These are phyloP conservation scores for Eubasilissa regina DNA, from an alignment of 1,140 invertebrate genomes.

Conservation along the genomic window DNA sequence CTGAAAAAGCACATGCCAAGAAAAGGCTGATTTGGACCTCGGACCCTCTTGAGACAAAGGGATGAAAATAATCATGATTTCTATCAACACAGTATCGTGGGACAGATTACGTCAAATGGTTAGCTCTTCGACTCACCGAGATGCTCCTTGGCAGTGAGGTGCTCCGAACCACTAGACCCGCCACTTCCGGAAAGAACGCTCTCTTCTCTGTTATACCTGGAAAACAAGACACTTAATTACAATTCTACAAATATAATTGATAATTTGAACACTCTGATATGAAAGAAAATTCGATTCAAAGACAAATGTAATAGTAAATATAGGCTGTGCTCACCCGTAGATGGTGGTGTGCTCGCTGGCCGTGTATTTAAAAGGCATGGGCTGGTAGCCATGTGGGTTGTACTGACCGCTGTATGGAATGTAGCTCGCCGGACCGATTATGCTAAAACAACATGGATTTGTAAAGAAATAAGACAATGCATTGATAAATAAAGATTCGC, in stretches of 20 bases:
- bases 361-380: constrained; percentile 70
- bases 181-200: constrained; percentile 69
- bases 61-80: too few relatives aligned
- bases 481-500: too few relatives aligned
- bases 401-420: constrained; percentile 68
- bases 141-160: constrained; percentile 66
- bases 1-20: too few relatives aligned
- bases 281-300: too few relatives aligned
- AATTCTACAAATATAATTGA: neutral
- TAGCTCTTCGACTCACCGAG: constrained; percentile 11
- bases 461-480: too few relatives aligned
- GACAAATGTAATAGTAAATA: too few relatives aligned
- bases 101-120: neutral
- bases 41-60: too few relatives aligned
- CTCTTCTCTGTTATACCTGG: constrained; percentile 70
- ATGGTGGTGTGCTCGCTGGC: constrained; percentile 70
- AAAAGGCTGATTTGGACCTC: too few relatives aligned
- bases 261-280: neutral
- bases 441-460: constrained; percentile 62
- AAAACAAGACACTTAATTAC: constrained; percentile 5
- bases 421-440: constrained; percentile 66
- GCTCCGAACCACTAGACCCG: constrained; percentile 70
- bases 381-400: constrained; percentile 67
- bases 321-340: constrained; percentile 64
- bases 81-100: too few relatives aligned